Base-by-base conservation (phyloP, 2,888 invertebrate species). In the Ischnura elegans region DNA sequence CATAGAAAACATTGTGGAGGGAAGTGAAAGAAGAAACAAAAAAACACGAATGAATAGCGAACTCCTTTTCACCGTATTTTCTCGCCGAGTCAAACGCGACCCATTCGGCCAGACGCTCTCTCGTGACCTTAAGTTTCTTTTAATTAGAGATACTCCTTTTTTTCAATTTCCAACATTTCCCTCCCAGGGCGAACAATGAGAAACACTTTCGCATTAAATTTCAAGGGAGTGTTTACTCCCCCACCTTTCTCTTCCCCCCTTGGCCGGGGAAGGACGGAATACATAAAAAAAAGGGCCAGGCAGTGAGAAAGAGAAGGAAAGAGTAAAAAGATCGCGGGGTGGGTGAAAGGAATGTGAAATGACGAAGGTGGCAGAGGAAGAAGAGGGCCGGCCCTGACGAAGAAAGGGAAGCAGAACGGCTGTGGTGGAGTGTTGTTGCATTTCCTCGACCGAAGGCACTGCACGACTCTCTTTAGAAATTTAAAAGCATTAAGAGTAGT, bases 151-250 rank as follows among this genome's bases (percentile, higher is more conserved):
- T 36, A 61, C 6, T n/a, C n/a, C n/a, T 61, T 36, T 76, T 76
- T 76, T 76, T 5, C 76, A 76, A 76, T 36, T 76, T 36, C 16
- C 36, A 76, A 76, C 76, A 76, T 76, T 76, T 13, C 36, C 76
- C 51, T 25, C n/a, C 36, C 25, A 29, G 29, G 76, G 36, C 25
- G 36, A 36, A 76, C 76, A 36, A 76, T 76, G 76, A 8, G 36
- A 36, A 76, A 76, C 76, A 76, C 76, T 76, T 76, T 76, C 76
- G 76, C 76, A 76, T 76, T n/a, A 76, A 76, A 36, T 76, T 76
- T 76, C 76, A 36, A 76, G 76, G 76, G 16, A 76, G 76, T 76
- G 76, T 76, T 76, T 76, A 36, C 29, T 76, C 13, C 36, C 76
- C 51, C n/a, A n/a, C n/a, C 76, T 76, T 76, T 76, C 36, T 76